Evolutionary conservation across 2,888 invertebrate species (phyloP).

Genomic region (Tenthredo scrophulariae): DNA sequence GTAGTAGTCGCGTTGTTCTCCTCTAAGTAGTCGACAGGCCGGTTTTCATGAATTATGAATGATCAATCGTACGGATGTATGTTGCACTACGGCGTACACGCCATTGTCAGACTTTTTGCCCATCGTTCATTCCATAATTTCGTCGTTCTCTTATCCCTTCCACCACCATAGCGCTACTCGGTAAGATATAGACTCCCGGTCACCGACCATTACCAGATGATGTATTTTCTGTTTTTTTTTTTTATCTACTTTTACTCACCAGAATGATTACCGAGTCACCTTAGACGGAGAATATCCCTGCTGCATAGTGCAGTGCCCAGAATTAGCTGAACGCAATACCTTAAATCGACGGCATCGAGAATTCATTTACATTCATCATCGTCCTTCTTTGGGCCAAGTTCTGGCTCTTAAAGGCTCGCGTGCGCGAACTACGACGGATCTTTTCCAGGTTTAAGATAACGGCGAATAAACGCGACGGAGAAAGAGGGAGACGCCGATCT

Average conservation of each 20-base stretch:
- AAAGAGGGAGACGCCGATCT: background rate
- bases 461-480: background rate
- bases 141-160: background rate
- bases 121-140: constrained; percentile 28
- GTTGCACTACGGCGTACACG: constrained; percentile 34
- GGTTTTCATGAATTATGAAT: constrained; percentile 51
- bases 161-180: background rate
- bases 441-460: background rate
- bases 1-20: constrained; percentile 2
- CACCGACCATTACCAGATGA: background rate
- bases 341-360: background rate
- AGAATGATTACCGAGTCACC: constrained; percentile 1
- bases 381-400: background rate
- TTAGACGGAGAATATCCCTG: background rate
- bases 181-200: background rate
- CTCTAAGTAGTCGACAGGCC: constrained; percentile 42
- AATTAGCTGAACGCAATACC: constrained; percentile 2
- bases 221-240: background rate
- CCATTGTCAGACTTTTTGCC: constrained; percentile 30
- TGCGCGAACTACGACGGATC: background rate
- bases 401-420: background rate
- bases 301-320: background rate
- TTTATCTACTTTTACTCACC: background rate
- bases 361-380: constrained; percentile 12
- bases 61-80: constrained; percentile 41